Evolutionary conservation across 23 tunicate species (phyloP).

Genomic region (Clavelina lepadiformis): DNA sequence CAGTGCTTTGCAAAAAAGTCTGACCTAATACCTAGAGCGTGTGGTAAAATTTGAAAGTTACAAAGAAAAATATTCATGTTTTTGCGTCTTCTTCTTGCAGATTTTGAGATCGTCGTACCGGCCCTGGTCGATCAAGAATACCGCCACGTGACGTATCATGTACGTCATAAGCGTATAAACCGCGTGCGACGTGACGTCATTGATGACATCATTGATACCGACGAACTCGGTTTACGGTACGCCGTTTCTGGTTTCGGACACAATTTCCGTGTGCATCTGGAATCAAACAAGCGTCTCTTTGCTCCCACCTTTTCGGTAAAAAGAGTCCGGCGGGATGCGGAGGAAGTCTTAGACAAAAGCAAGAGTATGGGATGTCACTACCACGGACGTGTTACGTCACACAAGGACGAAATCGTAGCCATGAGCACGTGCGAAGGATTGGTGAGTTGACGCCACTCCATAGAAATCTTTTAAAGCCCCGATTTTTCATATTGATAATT

Average conservation of each 20-base stretch:
- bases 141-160: slow-evolving; percentile 37
- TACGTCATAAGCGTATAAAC: slow-evolving; percentile 31
- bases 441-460: slow-evolving; percentile 76
- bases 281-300: slow-evolving; percentile 35
- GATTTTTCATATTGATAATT: too few relatives aligned
- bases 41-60: too few relatives aligned
- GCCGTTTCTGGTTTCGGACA: slow-evolving; percentile 31
- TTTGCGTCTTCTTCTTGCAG: slow-evolving; percentile 3
- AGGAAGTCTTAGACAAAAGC: slow-evolving; percentile 30
- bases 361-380: slow-evolving; percentile 68
- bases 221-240: slow-evolving; percentile 26
- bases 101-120: slow-evolving; percentile 56
- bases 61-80: too few relatives aligned
- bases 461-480: too few relatives aligned
- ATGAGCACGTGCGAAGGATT: slow-evolving; percentile 78
- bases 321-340: slow-evolving; percentile 26
- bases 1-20: too few relatives aligned
- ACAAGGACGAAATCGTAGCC: slow-evolving; percentile 31
- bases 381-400: slow-evolving; percentile 67
- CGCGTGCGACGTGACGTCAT: slow-evolving; percentile 26
- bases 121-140: slow-evolving; percentile 8
- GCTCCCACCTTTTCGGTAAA: slow-evolving; percentile 46
- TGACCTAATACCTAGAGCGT: too few relatives aligned
- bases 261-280: slow-evolving; percentile 32
- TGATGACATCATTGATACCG: slow-evolving; percentile 22